Evolutionary conservation across 2,113 vertebrate species (phyloP).

Genomic region (Centropus bengalensis): DNA sequence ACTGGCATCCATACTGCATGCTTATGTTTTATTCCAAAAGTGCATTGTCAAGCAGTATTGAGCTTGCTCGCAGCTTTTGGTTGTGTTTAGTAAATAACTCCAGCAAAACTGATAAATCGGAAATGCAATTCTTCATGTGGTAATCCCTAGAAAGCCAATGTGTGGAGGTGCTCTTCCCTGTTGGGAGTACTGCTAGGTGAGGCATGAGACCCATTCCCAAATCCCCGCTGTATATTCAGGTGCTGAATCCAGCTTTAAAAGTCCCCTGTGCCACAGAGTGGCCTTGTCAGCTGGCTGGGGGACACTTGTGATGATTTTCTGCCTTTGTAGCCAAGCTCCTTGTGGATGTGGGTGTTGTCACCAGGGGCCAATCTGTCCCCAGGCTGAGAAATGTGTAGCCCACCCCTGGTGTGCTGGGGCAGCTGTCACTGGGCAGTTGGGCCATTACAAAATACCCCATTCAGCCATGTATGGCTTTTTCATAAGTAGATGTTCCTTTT

Average conservation of each 20-base stretch:
- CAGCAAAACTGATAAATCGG: background rate
- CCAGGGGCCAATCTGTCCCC: background rate
- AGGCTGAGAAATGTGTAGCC: background rate
- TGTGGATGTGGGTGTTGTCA: background rate
- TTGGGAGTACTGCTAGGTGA: background rate
- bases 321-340: background rate
- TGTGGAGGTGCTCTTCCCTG: background rate
- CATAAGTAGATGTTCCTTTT: slow-evolving; percentile 13
- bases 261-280: background rate
- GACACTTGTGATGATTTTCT: background rate
- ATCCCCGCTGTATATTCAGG: background rate
- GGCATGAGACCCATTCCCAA: background rate
- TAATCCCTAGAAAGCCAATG: background rate
- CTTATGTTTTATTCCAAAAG: background rate
- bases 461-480: background rate
- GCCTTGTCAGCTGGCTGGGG: background rate
- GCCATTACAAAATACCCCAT: background rate
- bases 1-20: background rate
- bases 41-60: background rate
- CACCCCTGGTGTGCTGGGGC: background rate
- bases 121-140: background rate
- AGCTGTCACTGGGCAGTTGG: background rate
- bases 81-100: background rate
- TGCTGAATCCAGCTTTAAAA: background rate
- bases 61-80: background rate